Percentiles rank a stretch among this genome's conserved stretches.
Conservation (phyloP, 2,888 invertebrate genomes). For the Drosophila pseudotalamancana region DNA sequence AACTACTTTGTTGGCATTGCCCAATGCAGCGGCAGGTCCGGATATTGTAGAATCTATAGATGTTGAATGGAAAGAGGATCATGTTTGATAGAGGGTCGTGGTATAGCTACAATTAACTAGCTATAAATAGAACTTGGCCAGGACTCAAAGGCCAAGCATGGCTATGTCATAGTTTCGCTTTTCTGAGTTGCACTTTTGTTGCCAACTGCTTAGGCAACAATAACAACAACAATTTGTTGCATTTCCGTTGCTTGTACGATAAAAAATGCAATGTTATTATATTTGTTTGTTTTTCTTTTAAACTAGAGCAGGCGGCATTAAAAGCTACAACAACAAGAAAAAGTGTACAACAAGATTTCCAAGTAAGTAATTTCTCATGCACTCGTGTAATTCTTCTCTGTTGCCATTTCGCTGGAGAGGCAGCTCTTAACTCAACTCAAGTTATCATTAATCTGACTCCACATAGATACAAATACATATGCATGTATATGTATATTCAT, state of each 20-base stretch:
- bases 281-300: constrained; percentile 2
- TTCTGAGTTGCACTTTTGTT: constrained; percentile 32
- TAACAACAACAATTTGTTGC: constrained; percentile 73
- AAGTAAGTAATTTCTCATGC: constrained; percentile 74
- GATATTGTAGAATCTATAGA: constrained; percentile 47
- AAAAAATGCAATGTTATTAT: constrained; percentile 56
- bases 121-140: constrained; percentile 56
- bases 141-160: constrained; percentile 27
- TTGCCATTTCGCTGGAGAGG: constrained; percentile 23
- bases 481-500: constrained; percentile 9
- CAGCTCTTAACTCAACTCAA: constrained; percentile 41
- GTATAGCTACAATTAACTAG: constrained; percentile 18
- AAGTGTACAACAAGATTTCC: constrained; percentile 56
- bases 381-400: constrained; percentile 45
- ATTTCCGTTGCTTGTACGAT: constrained; percentile 75
- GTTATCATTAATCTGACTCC: constrained; percentile 70
- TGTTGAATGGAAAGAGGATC: constrained; percentile 27
- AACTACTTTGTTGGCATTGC: constrained; percentile 67
- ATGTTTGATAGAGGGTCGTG: too few relatives aligned
- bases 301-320: constrained; percentile 48
- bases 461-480: constrained; percentile 24
- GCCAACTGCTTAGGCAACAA: constrained; percentile 45
- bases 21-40: constrained; percentile 51
- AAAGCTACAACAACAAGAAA: constrained; percentile 12
- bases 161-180: constrained; percentile 66